Evolutionary conservation across 2,888 invertebrate genomes (phyloP).

Genomic region (Chelonus formosanus): DNA sequence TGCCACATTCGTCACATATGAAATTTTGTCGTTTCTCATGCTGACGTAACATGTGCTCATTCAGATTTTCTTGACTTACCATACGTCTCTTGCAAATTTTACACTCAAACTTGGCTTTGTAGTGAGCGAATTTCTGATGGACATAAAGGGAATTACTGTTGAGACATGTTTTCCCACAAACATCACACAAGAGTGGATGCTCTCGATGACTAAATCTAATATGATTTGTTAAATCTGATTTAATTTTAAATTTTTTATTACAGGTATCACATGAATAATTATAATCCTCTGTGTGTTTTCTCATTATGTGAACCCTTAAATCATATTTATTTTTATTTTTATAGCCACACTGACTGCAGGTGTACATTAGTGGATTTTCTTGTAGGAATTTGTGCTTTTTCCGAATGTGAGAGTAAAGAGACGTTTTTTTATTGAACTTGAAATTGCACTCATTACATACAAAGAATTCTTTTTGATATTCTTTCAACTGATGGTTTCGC

Average conservation of each 20-base stretch:
- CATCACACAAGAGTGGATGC: conserved; percentile 48
- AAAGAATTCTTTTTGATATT: conserved; percentile 42
- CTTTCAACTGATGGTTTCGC: conserved; percentile 47
- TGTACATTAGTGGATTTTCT: conserved; percentile 39
- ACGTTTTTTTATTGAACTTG: conserved; percentile 54
- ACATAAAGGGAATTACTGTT: conserved; percentile 60
- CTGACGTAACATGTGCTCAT: conserved; percentile 60
- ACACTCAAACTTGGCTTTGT: conserved; percentile 62
- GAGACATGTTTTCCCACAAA: conserved; percentile 59
- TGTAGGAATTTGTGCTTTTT: conserved; percentile 49
- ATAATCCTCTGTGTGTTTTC: conserved; percentile 43
- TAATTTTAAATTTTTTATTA: conserved; percentile 44
- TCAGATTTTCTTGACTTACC: conserved; percentile 65
- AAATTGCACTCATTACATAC: conserved; percentile 58
- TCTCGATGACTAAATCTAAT: conserved; percentile 44
- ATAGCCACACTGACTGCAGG: conserved; percentile 53
- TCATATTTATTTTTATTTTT: conserved; percentile 55
- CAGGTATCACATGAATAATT: conserved; percentile 44
- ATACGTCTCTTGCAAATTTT: conserved; percentile 59
- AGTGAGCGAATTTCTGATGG: conserved; percentile 61
- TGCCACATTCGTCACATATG: conserved; percentile 63
- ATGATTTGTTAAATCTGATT: conserved; percentile 45
- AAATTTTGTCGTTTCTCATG: conserved; percentile 60
- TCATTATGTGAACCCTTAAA: conserved; percentile 52
- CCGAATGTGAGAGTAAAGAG: conserved; percentile 58